Base-by-base conservation (phyloP, 1,140 invertebrate genomes). In the Anoplolepis gracilipes region DNA sequence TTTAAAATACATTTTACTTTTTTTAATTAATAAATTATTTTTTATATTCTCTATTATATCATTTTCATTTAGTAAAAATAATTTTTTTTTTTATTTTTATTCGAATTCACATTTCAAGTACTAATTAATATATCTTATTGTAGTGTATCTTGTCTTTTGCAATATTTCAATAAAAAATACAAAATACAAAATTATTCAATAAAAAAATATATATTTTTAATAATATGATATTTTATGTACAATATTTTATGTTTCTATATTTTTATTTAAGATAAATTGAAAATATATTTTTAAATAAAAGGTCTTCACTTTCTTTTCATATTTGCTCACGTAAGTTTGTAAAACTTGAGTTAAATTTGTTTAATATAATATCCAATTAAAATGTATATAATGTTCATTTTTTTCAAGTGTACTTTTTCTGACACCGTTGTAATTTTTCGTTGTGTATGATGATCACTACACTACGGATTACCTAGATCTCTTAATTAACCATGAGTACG, bases 401-500 rank as follows among this genome's bases (percentile, higher is more conserved):
- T 70, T 36, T 53, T 42, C 19, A 1, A n/a, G 7, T 1, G 39
- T 7, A 10, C 3, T 59, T 82, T 72, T 55, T 70, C 25, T 30
- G 42, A 42, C 36, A 70, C 33, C 22, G 33, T 13, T 72, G n/a
- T 59, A 59, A 46, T 42, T 57, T 70, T 72, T 13, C 36, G 19
- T 42, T 72, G 36, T 36, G 19, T 22, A 30, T 3, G 7, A 13
- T 5, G 7, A 59, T 36, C 53, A n/a, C 16, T 46, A 57, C 16
- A 7, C 0, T 25, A 82, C 46, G 28, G n/a, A 72, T 82, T 73
- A 73, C 28, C 30, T 16, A 73, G 16, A 39, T 69, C 36, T 13
- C 22, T 73, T 73, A 82, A 82, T 82, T 82, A 82, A 82, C 53
- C 53, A 67, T 67, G 62, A 79, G 39, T 67, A n/a, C 61, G 16